phyloP scores from a whole-genome alignment of 2,113 vertebrate species.

The Pteronura brasiliensis region DNA sequence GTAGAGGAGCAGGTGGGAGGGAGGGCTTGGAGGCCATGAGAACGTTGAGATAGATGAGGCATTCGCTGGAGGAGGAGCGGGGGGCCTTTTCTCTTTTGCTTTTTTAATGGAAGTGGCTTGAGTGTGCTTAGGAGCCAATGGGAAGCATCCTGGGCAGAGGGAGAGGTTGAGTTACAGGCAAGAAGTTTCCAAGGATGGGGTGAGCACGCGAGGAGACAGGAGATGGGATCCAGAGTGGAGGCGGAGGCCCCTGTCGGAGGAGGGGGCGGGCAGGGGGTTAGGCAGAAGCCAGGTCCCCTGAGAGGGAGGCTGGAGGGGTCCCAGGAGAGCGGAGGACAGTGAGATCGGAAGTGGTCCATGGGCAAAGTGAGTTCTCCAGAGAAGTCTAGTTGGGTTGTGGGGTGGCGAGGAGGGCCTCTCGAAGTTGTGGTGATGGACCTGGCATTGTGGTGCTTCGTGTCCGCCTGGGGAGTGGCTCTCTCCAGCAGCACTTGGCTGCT shows the following conservation, averaged over 20 bases:
- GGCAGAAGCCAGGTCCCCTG: neutral
- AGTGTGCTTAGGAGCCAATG: neutral
- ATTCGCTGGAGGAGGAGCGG: neutral
- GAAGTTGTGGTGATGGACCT: neutral
- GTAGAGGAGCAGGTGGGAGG: neutral
- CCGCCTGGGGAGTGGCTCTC: neutral
- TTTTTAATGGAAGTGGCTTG: neutral
- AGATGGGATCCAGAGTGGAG: neutral
- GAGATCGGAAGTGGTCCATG: neutral
- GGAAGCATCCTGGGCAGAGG: neutral
- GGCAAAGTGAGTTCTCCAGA: neutral
- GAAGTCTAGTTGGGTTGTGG: neutral
- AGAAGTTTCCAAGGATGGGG: neutral
- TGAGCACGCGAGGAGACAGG: neutral
- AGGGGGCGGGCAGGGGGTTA: neutral
- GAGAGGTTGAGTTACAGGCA: neutral
- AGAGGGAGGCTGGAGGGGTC: neutral
- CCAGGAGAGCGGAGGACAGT: neutral
- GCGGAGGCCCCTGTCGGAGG: neutral
- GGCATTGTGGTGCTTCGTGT: too few species aligned
- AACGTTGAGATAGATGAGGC: accelerated
- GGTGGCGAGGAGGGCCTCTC: neutral
- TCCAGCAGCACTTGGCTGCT: neutral
- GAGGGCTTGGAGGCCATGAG: accelerated
- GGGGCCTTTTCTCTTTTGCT: neutral